phyloP scores from a whole-genome alignment of 2,888 invertebrate species.

The Oxyscelio sp. region DNA sequence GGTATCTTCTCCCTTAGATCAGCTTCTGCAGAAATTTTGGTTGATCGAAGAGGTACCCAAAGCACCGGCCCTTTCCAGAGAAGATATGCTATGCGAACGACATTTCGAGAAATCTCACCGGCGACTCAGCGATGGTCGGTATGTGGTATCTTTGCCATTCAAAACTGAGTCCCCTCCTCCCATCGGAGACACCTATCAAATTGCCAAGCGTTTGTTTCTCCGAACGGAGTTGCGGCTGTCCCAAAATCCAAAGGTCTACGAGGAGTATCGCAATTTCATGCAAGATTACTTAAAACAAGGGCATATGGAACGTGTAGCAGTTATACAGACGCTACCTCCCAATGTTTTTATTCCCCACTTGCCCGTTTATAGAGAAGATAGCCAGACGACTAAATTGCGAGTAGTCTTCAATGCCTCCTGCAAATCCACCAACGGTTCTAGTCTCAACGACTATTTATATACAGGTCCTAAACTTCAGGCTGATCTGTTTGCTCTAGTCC shows the following conservation, averaged over 20 bases:
- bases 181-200: background rate
- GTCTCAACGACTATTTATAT: background rate
- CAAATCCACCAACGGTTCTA: background rate
- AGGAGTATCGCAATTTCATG: background rate
- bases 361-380: no score
- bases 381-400: no score
- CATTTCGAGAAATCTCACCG: background rate
- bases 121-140: background rate
- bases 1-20: no score
- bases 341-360: conserved; percentile 19
- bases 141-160: background rate
- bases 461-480: background rate
- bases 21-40: no score
- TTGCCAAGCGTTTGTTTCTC: no score
- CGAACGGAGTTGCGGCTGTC: background rate
- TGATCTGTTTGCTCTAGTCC: background rate
- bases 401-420: background rate
- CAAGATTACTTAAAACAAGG: background rate
- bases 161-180: background rate
- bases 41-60: no score
- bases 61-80: no score
- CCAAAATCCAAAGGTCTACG: background rate
- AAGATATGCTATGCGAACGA: background rate
- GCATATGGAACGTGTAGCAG: conserved; percentile 11
- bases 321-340: no score